Base-by-base conservation (phyloP, 2,113 vertebrate species). In the Oophaga pumilio region DNA sequence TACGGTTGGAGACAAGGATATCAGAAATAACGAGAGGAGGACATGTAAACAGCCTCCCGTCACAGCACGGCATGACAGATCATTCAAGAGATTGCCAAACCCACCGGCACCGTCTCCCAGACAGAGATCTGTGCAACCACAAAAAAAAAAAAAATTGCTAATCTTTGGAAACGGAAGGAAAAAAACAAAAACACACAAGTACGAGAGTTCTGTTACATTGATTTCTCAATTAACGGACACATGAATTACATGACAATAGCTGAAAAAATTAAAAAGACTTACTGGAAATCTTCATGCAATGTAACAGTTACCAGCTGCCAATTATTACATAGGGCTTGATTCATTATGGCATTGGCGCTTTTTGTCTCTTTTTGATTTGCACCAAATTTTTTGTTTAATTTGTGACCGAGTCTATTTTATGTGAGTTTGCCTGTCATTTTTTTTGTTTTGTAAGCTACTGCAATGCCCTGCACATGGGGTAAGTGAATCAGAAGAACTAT, bases 71-170 rank as follows among this genome's bases (percentile, higher is more conserved):
- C 66, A 87, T 66, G 68, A 78, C 8, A 79, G 2, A 76, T 81
- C 12, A 57, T n/a, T 69, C 15, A 2, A 2, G 59, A 66, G 85
- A 88, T 33, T 79, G 57, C 12, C 33, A 59, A n/a, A 3, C 33
- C 69, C 62, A 64, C 49, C 87, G 85, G 81, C 82, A 83, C 1
- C 13, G 88, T 84, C 85, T 91, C 90, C 83, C 91, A 87, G 88
- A 82, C 73, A 24, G 43, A 85, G 81, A 18, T 85, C 74, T 11
- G 10, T 76, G 76, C 60, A 0, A 0, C 74, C n/a, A 56, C 69
- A 71, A 66, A 24, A 64, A n/a, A 28, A 22, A 66, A 52, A 60
- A 15, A 50, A 82, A 89, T 74, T 68, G 8, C 76, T 71, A 64
- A 80, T 71, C 84, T 50, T 82, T 85, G 52, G 60, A 82, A 82